Base-by-base conservation (phyloP, 1,140 invertebrate species). In the Pollicipes pollicipes region DNA sequence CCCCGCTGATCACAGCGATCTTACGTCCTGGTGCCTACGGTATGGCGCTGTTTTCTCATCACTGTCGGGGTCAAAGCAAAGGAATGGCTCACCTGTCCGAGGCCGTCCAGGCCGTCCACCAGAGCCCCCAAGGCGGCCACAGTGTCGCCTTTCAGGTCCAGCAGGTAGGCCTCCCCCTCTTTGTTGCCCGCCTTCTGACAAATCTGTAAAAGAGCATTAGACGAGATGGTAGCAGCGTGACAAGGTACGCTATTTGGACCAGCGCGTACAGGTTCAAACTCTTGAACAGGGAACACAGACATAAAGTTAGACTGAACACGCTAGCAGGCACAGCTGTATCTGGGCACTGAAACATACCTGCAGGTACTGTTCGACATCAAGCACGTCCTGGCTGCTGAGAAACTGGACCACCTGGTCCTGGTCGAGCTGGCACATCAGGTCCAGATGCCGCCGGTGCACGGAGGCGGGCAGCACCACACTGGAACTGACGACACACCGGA, bases 341-440 rank as follows among this genome's bases (percentile, higher is more conserved):
- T 35, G 17, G 35, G 6, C 35, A 35, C 17, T 35, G 35, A 35
- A 6, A 17, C 35, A 8, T 17, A 35, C 35, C 35, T 35, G 30
- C 69, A 73, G 27, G 30, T 77, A 77, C 32, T 77, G 71, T 68
- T 77, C 78, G 66, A 80, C 78, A 78, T 79, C 69, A 26, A 76
- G 84, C 2, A 79, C 79, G 21, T 80, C 78, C 68, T 80, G 76
- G 58, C 77, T 77, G 68, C 81, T 80, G 0, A 79, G 76, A 81
- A 76, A 81, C 75, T 74, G 78, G 74, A 70, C 78, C n/a, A 83
- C 83, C 70, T 80, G 78, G 31, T 79, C 76, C 1, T 84, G 81
- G 68, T 86, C 82, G 76, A 85, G 79, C 73, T 83, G 79, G 75
- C 88, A 90, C 81, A 90, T 84, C 3, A 91, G 79, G 69, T 85